Base-by-base conservation (phyloP, 2,797 vertebrate species). In the Anguilla obscura region DNA sequence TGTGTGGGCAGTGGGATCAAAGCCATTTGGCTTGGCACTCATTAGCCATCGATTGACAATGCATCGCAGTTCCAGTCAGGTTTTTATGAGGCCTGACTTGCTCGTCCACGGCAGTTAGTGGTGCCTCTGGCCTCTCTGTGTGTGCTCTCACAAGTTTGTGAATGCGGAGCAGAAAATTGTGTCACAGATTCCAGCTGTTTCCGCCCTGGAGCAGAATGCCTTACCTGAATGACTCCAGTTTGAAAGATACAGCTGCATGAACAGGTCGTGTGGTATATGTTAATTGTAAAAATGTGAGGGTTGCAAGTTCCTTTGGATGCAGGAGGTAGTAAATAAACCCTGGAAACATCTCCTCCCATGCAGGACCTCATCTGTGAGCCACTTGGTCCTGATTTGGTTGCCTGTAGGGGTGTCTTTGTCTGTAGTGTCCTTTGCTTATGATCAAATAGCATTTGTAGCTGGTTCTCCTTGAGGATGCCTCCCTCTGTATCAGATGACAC, bases 41-140 rank as follows among this genome's bases (percentile, higher is more conserved):
- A 50, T 50, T 45, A 48, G 21, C 24, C 45, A 24, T 50, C 40
- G 45, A 50, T n/a, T 82, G 40, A 50, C 45, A 82, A 21, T n/a
- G 40, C 24, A n/a, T 82, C 45, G 79, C 45, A n/a, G 21, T 50
- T 82, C 79, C 45, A n/a, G 8, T 3, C 40, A 48, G 79, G 0
- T 21, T 45, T 50, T 82, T 82, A 50, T 50, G 40, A 82, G 79
- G 79, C 79, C 79, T 50, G 79, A 50, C 79, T 82, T 8, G 5
- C 45, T 82, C 79, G 27, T 82, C 79, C 24, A 50, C 45, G 33
- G 79, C 40, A 18, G 79, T 82, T 82, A 50, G 40, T 18, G 14
- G 40, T 12, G 45, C 18, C 79, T 48, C 45, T n/a, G 79, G 45
- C 79, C 79, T 82, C 45, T 14, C 79, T 50, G 45, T 6, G 24